These are phyloP conservation scores for Onychorhynchus coronatus DNA, from an alignment of 2,113 vertebrate species.

Conservation along the genomic window DNA sequence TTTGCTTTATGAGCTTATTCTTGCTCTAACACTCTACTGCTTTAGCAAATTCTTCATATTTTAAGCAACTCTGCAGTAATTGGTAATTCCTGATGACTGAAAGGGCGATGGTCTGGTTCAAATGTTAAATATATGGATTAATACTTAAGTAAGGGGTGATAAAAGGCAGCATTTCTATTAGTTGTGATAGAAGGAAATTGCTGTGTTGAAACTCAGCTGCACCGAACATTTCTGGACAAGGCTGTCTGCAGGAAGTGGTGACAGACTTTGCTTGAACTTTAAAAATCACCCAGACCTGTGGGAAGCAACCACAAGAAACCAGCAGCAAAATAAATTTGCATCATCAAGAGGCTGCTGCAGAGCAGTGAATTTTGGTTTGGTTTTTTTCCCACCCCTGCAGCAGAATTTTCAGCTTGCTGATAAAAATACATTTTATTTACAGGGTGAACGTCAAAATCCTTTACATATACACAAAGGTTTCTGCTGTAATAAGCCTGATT, in stretches of 20 bases:
- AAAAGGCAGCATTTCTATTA: background rate
- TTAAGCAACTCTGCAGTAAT: background rate
- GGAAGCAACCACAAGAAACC: background rate
- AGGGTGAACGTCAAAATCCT: background rate
- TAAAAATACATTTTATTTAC: background rate
- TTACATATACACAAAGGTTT: background rate
- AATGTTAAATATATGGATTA: background rate
- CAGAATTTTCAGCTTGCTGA: background rate
- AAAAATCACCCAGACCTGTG: background rate
- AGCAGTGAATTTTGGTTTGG: too few species aligned
- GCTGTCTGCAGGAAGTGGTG: background rate
- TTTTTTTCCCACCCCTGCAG: background rate
- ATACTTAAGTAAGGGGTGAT: background rate
- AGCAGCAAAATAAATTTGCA: background rate
- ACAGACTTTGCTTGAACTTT: background rate
- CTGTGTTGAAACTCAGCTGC: background rate
- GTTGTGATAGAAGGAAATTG: background rate
- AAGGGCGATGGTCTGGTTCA: background rate
- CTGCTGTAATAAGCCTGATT: background rate
- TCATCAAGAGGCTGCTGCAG: background rate
- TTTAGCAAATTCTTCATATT: background rate
- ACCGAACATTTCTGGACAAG: background rate
- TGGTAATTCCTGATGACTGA: background rate
- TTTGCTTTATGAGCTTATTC: background rate
- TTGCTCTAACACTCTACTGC: background rate